Evolutionary conservation across 2,888 invertebrate species (phyloP).

Genomic region (Spatulosminthurus flaviceps): DNA sequence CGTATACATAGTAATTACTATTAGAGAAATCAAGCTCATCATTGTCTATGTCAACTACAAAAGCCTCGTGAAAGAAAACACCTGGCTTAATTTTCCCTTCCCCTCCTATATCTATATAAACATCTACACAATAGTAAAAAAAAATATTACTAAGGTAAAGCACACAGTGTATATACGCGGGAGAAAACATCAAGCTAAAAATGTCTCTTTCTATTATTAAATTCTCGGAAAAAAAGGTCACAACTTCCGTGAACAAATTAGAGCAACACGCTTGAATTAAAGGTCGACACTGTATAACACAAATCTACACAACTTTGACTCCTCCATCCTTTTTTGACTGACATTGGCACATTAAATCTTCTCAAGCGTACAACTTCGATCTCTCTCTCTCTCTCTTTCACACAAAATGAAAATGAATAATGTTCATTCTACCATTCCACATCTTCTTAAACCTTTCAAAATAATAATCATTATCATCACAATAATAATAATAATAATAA

Average conservation of each 20-base stretch:
- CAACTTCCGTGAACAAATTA: conserved; percentile 42
- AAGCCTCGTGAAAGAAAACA: background rate
- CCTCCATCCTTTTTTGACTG: background rate
- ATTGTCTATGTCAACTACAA: background rate
- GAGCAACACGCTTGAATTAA: conserved; percentile 40
- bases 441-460: background rate
- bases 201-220: too few species aligned
- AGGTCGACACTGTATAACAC: conserved; percentile 28
- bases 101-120: too few species aligned
- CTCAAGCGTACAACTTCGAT: conserved; percentile 13
- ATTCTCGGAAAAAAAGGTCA: conserved; percentile 30
- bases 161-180: background rate
- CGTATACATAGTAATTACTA: background rate
- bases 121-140: too few species aligned
- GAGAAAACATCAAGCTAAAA: background rate
- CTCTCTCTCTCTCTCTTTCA: background rate
- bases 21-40: background rate
- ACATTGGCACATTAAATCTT: conserved; percentile 37
- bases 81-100: too few species aligned
- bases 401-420: conserved; percentile 22
- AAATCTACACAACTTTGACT: conserved; percentile 9
- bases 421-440: background rate
- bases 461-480: too few species aligned
- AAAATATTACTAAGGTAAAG: too few species aligned
- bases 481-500: too few species aligned